A percentile compares a stretch with the other conserved stretches of the same genome.
These are phyloP conservation scores for Cerastis rubricosa DNA, from an alignment of 2,888 invertebrate genomes.

Conservation along the genomic window DNA sequence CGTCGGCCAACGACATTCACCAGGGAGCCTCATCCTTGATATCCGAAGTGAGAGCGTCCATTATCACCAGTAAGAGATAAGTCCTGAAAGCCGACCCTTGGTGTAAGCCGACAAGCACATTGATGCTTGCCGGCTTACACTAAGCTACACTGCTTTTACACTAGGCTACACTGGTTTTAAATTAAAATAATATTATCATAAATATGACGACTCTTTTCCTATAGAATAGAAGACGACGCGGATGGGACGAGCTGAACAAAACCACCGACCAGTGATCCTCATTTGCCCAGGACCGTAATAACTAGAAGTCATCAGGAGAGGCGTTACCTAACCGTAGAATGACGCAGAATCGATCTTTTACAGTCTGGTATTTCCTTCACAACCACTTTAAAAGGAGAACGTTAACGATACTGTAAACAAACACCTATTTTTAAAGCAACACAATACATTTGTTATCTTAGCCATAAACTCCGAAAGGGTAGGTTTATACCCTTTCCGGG, in stretches of 20 bases:
- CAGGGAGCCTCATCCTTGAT: background rate
- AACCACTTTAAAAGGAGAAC: background rate
- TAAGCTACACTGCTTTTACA: no score
- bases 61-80: background rate
- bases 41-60: background rate
- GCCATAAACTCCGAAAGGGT: constrained; percentile 52
- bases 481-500: constrained; percentile 52
- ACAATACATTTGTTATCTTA: constrained; percentile 53
- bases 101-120: background rate
- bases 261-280: background rate
- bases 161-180: no score
- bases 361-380: background rate
- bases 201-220: background rate
- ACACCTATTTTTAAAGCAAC: constrained; percentile 19
- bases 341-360: no score
- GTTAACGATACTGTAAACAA: constrained; percentile 16
- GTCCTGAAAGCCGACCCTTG: background rate
- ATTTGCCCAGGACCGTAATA: background rate
- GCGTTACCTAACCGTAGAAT: background rate
- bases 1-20: background rate
- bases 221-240: background rate
- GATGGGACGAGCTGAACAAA: background rate
- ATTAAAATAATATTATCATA: background rate
- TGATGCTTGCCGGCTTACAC: no score
- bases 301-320: background rate